phyloP scores from a whole-genome alignment of 2,888 invertebrate genomes.

The Stegana nigrithorax region DNA sequence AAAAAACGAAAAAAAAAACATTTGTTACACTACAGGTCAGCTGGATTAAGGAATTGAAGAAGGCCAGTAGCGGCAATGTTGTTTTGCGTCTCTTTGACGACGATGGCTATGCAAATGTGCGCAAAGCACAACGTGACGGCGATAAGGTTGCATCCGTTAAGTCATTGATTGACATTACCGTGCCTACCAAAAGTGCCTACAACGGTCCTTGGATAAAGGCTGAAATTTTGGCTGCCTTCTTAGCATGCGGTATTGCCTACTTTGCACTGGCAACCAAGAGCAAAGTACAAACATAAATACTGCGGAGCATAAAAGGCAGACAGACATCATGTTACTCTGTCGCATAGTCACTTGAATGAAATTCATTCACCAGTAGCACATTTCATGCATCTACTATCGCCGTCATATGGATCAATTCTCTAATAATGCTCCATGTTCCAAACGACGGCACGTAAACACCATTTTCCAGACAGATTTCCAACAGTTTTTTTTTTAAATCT shows the following conservation, averaged over 20 bases:
- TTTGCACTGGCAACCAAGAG: conserved; percentile 84
- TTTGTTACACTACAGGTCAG: conserved; percentile 76
- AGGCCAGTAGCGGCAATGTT: conserved; percentile 84
- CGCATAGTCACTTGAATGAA: too few relatives aligned
- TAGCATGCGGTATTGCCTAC: conserved; percentile 85
- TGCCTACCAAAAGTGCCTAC: conserved; percentile 85
- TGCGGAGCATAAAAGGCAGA: background rate
- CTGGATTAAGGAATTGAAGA: conserved; percentile 90
- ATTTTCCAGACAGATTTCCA: background rate
- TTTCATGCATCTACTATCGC: conserved; percentile 28
- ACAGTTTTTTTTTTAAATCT: conserved; percentile 6
- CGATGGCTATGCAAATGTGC: conserved; percentile 88
- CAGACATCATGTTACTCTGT: too few relatives aligned
- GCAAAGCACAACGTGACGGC: conserved; percentile 82
- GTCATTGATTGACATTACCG: conserved; percentile 76
- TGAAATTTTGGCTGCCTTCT: conserved; percentile 85
- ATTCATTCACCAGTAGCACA: conserved; percentile 62
- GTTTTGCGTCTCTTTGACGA: conserved; percentile 88
- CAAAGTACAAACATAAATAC: conserved; percentile 71
- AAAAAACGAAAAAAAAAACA: background rate
- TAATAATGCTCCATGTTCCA: background rate
- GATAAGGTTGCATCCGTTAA: conserved; percentile 76
- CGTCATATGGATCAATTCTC: background rate
- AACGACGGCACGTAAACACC: background rate
- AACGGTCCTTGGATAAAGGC: conserved; percentile 94